Base-by-base conservation (phyloP, 2,797 vertebrate genomes). In the Falco biarmicus region DNA sequence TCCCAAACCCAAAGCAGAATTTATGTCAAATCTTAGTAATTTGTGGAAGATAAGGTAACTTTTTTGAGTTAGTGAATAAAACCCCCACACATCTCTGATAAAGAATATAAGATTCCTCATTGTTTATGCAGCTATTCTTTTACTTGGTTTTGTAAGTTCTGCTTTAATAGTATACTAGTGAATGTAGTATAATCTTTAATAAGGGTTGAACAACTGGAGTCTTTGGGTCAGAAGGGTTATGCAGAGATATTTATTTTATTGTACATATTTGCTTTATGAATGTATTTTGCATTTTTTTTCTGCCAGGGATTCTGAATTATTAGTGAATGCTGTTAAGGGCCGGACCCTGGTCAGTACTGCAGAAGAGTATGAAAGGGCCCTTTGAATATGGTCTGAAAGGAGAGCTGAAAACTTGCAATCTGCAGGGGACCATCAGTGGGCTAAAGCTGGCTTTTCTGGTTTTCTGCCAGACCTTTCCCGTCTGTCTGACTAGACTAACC, bases 301-400 rank as follows among this genome's bases (percentile, higher is more conserved):
- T 94, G 18, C 53, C 6, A 37, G 13, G 14, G 39, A 41, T 91
- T 70, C 39, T 82, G 60, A 92, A 41, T 91, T 80, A 43, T 79
- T 82, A 74, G 18, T 59, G 53, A 66, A 69, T 68, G 28, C 39
- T 54, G 17, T 74, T 64, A 66, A 63, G 16, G 22, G n/a, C 43
- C 15, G 50, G 56, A 69, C 15, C 5, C 24, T 34, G 63, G 15
- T 63, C 59, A 88, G 6, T 89, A 85, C 54, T 85, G 41, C 68
- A 57, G 71, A 83, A 34, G 29, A 76, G 32, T 64, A 13, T 76
- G 60, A 78, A 61, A 89, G 29, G 26, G 12, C 37, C 28, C 59
- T 96, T 87, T 77, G 64, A 92, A 68, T 74, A 47, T 32, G 34
- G 24, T 60, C 41, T 81, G 82, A 92, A 95, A 86, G 22, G 50